Percentiles rank a stretch among this genome's conserved stretches.
phyloP scores from a whole-genome alignment of 2,797 vertebrate genomes.

The Dermochelys coriacea region DNA sequence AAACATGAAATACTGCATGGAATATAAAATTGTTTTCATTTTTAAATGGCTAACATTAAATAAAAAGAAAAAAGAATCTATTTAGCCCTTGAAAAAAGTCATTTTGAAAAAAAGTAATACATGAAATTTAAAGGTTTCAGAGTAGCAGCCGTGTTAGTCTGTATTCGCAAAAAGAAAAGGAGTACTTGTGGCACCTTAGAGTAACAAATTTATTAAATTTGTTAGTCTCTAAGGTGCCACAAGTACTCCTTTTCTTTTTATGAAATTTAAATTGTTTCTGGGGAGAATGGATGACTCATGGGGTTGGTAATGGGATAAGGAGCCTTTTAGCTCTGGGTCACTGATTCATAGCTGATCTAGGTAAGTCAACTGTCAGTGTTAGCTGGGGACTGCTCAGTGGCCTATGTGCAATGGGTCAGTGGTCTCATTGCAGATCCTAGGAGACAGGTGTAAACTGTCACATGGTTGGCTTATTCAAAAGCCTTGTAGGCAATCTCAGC shows the following conservation, averaged over 20 bases:
- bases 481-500: neutral
- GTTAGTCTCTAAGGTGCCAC: too few species aligned
- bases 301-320: neutral
- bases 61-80: neutral
- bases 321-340: neutral
- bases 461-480: neutral
- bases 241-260: too few species aligned
- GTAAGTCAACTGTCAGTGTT: neutral
- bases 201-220: too few species aligned
- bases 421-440: neutral
- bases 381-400: neutral
- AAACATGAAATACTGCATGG: neutral
- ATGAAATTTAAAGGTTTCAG: neutral
- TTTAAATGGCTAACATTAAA: neutral
- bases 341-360: neutral
- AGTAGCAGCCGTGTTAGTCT: too few species aligned
- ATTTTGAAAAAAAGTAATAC: neutral
- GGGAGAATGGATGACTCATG: neutral
- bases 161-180: too few species aligned
- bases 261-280: neutral
- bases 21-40: neutral
- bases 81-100: neutral
- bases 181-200: too few species aligned
- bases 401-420: neutral
- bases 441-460: neutral